Evolutionary conservation across 2,113 vertebrate genomes (phyloP).

Genomic region (Aleadryas rufinucha): DNA sequence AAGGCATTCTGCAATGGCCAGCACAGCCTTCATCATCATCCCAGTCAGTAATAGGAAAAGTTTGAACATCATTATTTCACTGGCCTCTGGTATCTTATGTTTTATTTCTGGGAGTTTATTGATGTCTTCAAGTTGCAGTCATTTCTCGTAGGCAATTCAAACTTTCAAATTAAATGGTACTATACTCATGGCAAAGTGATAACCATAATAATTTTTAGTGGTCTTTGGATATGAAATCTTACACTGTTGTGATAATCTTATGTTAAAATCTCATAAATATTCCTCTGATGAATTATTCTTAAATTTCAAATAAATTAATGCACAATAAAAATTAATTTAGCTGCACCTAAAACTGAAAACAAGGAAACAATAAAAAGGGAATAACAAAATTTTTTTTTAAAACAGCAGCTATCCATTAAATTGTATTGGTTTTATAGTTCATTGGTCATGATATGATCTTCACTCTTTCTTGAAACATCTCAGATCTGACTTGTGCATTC

Average conservation of each 20-base stretch:
- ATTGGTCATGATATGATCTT: background rate
- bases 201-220: background rate
- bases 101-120: background rate
- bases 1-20: background rate
- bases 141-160: background rate
- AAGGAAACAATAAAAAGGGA: background rate
- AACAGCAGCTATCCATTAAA: background rate
- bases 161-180: background rate
- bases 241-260: background rate
- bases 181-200: background rate
- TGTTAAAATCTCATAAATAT: background rate
- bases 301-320: background rate
- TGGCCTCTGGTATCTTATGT: background rate
- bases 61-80: background rate
- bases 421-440: background rate
- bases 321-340: background rate
- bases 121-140: background rate
- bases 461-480: background rate
- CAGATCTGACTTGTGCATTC: background rate
- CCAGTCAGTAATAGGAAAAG: background rate
- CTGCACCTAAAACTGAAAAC: background rate
- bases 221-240: background rate
- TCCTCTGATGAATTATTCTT: background rate
- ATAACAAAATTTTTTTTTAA: background rate
- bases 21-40: background rate